Evolutionary conservation across 2,113 vertebrate genomes (phyloP).

Genomic region (Psilopogon haemacephalus): DNA sequence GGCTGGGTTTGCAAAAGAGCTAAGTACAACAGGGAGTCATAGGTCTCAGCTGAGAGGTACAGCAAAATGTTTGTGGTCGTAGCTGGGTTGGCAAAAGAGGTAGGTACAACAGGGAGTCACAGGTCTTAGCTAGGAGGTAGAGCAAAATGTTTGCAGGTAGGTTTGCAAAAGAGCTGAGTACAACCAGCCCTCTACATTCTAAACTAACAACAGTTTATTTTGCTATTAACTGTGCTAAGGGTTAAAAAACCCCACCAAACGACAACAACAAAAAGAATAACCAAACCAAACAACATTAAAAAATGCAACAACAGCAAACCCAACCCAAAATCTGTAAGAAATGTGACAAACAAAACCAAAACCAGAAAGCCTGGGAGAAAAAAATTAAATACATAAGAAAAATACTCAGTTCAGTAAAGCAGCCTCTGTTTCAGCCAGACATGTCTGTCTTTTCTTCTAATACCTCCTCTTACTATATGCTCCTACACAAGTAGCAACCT

Average conservation of each 20-base stretch:
- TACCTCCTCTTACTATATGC: neutral
- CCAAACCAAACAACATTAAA: neutral
- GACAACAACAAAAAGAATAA: neutral
- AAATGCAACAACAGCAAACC: neutral
- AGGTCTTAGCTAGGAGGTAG: neutral
- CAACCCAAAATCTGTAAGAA: neutral
- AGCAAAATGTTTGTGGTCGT: fast-evolving
- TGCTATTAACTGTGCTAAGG: neutral
- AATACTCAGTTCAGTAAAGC: neutral
- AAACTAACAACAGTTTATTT: neutral
- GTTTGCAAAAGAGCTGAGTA: neutral
- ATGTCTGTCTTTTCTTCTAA: neutral
- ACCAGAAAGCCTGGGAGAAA: fast-evolving
- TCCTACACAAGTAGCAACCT: neutral
- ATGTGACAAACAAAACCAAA: neutral
- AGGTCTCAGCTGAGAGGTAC: neutral
- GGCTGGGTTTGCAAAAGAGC: neutral
- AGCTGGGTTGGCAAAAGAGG: neutral
- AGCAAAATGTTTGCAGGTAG: neutral
- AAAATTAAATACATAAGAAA: neutral
- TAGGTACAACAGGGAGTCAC: neutral
- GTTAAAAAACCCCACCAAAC: neutral
- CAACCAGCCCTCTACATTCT: neutral
- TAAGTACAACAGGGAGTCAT: neutral
- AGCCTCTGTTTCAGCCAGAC: neutral